Conservation (phyloP, 2,113 vertebrate genomes). For the Gorsachius goisagi region DNA sequence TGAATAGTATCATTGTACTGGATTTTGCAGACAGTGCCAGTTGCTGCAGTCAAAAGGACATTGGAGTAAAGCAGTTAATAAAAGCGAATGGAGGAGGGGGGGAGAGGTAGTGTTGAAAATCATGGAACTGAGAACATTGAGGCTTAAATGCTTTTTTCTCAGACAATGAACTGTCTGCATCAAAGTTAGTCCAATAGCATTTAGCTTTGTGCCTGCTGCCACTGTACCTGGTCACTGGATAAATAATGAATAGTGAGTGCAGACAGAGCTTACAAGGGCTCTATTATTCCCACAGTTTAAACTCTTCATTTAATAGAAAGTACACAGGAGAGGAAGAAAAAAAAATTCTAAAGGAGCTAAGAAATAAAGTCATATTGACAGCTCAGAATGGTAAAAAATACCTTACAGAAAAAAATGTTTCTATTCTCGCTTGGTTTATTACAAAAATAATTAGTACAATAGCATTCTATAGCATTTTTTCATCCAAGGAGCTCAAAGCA, state of each 20-base stretch:
- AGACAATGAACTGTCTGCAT: slow-evolving; percentile 54
- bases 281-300: slow-evolving; percentile 29
- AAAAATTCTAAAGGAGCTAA: not conserved
- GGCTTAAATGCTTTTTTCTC: slow-evolving; percentile 39
- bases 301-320: slow-evolving; percentile 28
- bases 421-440: not conserved
- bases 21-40: slow-evolving; percentile 43
- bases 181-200: slow-evolving; percentile 43
- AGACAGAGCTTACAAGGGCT: slow-evolving; percentile 11
- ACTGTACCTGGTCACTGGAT: slow-evolving; percentile 32
- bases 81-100: slow-evolving; percentile 25
- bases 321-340: slow-evolving; percentile 4
- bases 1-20: slow-evolving; percentile 59
- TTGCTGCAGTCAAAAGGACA: slow-evolving; percentile 37
- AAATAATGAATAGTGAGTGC: slow-evolving; percentile 57
- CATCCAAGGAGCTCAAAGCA: not conserved
- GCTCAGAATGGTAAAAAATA: not conserved
- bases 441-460: not conserved
- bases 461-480: not conserved
- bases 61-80: slow-evolving; percentile 46
- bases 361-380: slow-evolving; percentile 17
- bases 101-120: slow-evolving; percentile 26
- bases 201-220: slow-evolving; percentile 19
- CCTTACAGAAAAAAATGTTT: not conserved
- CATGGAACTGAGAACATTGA: slow-evolving; percentile 48